Conservation (phyloP, 2,888 invertebrate species). For the Bursaphelenchus okinawaensis region DNA sequence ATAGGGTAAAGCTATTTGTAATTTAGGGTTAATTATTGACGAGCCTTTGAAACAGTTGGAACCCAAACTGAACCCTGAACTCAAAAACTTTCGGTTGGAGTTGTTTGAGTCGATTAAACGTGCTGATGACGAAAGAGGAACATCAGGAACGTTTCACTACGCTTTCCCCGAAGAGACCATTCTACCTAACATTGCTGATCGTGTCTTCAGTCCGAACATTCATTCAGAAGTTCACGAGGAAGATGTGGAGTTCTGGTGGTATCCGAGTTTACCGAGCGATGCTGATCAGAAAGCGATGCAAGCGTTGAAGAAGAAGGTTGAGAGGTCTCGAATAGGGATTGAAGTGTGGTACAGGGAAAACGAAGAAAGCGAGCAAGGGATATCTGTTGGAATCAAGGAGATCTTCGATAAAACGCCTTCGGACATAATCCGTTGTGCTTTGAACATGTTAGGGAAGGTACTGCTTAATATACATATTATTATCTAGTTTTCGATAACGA, state of each 20-base stretch:
- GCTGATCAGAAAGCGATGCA: constrained; percentile 27
- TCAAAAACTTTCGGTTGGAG: constrained; percentile 33
- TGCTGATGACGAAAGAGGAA: constrained; percentile 25
- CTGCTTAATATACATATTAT: neutral
- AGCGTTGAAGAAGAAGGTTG: constrained; percentile 23
- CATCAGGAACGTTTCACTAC: constrained; percentile 41
- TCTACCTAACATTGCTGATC: constrained; percentile 12
- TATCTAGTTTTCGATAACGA: neutral
- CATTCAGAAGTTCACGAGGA: constrained; percentile 24
- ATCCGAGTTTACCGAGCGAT: constrained; percentile 24
- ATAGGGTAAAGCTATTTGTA: neutral
- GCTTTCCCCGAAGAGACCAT: constrained; percentile 53
- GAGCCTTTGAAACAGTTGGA: constrained; percentile 41
- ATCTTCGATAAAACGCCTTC: constrained; percentile 21
- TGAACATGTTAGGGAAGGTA: constrained; percentile 9
- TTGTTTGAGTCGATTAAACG: constrained; percentile 29
- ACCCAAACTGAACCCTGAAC: constrained; percentile 37
- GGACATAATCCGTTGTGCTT: constrained; percentile 18
- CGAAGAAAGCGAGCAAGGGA: neutral
- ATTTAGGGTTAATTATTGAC: constrained; percentile 25
- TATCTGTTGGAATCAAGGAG: constrained; percentile 20
- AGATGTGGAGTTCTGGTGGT: constrained; percentile 21
- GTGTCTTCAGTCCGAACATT: constrained; percentile 3
- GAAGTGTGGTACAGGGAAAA: constrained; percentile 29
- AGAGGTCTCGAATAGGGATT: constrained; percentile 17